Conservation (phyloP, 2,797 vertebrate species). For the Lerista edwardsae region DNA sequence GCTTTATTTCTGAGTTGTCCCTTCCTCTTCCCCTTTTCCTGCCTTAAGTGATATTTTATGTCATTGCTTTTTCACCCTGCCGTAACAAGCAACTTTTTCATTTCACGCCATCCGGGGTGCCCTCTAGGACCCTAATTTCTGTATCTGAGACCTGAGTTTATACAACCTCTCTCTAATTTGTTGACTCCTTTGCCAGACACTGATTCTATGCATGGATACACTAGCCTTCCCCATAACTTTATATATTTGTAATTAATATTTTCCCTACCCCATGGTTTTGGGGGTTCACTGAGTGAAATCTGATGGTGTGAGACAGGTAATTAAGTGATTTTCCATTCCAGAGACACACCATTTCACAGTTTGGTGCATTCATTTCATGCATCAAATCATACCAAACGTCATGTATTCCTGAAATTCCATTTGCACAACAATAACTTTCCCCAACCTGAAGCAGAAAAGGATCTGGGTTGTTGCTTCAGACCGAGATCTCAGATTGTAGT, state of each 20-base stretch:
- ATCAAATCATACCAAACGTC: constrained; percentile 3
- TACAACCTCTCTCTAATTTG: not conserved
- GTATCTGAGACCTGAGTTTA: not conserved
- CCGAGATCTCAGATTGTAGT: not conserved
- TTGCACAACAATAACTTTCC: not conserved
- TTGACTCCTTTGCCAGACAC: constrained; percentile 5
- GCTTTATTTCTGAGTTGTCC: not conserved
- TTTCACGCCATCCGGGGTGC: not conserved
- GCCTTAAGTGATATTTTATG: not conserved
- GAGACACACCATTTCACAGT: constrained; percentile 5
- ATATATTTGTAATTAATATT: not conserved
- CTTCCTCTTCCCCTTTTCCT: not conserved
- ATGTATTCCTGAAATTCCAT: not conserved
- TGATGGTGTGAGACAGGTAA: constrained; percentile 3
- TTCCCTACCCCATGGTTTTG: not conserved
- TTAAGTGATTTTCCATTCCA: constrained; percentile 34
- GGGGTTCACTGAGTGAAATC: not conserved
- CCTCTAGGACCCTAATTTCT: not conserved
- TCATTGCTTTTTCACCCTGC: not conserved
- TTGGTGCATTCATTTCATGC: constrained; percentile 29
- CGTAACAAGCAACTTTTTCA: not conserved
- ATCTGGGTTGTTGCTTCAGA: not conserved
- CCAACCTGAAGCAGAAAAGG: not conserved
- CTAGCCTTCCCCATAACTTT: not conserved
- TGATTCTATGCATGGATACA: not conserved